Percentiles rank a stretch among this genome's conserved stretches.
phyloP scores from a whole-genome alignment of 2,888 invertebrate genomes.

The Lycocerus yunnanus region DNA sequence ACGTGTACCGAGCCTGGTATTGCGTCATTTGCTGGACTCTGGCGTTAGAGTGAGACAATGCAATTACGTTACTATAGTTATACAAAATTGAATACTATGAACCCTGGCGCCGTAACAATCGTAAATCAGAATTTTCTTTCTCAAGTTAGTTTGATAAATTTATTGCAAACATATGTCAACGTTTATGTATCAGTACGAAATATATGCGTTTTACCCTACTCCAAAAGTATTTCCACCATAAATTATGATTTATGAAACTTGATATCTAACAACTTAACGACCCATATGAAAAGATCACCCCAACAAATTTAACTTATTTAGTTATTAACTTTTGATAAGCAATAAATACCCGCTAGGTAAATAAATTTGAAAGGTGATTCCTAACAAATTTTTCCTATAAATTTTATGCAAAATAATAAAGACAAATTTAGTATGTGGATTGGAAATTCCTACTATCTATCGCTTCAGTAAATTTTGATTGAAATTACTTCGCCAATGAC shows the following conservation, averaged over 20 bases:
- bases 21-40: conserved; percentile 16
- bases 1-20: conserved; percentile 19
- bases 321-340: neutral
- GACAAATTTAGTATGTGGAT: neutral
- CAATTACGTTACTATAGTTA: conserved; percentile 22
- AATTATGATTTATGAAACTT: conserved; percentile 21
- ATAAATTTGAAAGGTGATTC: neutral
- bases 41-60: conserved; percentile 20
- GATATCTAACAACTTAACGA: conserved; percentile 18
- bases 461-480: neutral
- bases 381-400: too few species aligned
- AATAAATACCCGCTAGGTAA: neutral
- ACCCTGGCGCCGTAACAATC: conserved; percentile 29
- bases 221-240: conserved; percentile 22
- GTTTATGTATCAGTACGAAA: conserved; percentile 32
- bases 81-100: conserved; percentile 25
- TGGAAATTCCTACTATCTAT: neutral
- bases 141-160: conserved; percentile 35
- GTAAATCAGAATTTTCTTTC: conserved; percentile 37
- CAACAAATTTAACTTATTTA: neutral
- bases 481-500: neutral
- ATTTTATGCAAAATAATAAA: neutral
- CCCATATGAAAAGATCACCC: conserved; percentile 12
- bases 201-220: conserved; percentile 21
- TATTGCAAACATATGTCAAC: conserved; percentile 36